Evolutionary conservation across 2,888 invertebrate genomes (phyloP).

Genomic region (Drosophila mimetica): DNA sequence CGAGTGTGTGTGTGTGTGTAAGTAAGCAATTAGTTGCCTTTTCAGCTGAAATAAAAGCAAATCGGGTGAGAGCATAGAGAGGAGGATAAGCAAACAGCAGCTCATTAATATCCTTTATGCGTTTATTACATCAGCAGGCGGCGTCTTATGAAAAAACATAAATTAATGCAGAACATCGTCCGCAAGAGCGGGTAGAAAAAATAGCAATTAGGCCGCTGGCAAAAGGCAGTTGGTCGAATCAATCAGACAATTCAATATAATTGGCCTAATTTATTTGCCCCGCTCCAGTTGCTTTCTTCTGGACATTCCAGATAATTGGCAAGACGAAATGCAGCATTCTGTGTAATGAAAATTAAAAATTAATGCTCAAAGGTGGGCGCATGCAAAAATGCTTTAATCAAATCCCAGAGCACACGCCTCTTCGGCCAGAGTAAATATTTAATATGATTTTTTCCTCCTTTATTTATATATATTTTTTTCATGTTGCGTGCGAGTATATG

Average conservation of each 20-base stretch:
- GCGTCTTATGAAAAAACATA: constrained; percentile 66
- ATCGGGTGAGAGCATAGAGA: constrained; percentile 45
- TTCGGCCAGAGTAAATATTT: constrained; percentile 32
- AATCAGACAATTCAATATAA: constrained; percentile 68
- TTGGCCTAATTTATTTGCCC: constrained; percentile 63
- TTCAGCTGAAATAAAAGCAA: constrained; percentile 75
- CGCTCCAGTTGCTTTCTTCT: constrained; percentile 35
- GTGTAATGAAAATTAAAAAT: constrained; percentile 52
- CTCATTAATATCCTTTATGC: constrained; percentile 79
- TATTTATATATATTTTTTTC: not conserved
- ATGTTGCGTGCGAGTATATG: not conserved
- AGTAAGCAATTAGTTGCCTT: constrained; percentile 78
- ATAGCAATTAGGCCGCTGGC: constrained; percentile 54
- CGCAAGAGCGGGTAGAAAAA: constrained; percentile 36
- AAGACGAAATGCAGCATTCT: constrained; percentile 7
- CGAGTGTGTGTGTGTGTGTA: constrained; percentile 34
- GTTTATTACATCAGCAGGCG: constrained; percentile 64
- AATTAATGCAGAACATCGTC: constrained; percentile 58
- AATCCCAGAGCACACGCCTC: constrained; percentile 28
- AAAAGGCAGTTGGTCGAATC: constrained; percentile 59
- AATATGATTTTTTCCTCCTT: constrained; percentile 27
- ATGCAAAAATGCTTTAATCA: constrained; percentile 41
- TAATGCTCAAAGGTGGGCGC: constrained; percentile 33
- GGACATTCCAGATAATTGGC: constrained; percentile 48
- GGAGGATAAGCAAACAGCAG: constrained; percentile 61